Evolutionary conservation across 2,888 invertebrate genomes (phyloP).

Genomic region (Heliconius hortense): DNA sequence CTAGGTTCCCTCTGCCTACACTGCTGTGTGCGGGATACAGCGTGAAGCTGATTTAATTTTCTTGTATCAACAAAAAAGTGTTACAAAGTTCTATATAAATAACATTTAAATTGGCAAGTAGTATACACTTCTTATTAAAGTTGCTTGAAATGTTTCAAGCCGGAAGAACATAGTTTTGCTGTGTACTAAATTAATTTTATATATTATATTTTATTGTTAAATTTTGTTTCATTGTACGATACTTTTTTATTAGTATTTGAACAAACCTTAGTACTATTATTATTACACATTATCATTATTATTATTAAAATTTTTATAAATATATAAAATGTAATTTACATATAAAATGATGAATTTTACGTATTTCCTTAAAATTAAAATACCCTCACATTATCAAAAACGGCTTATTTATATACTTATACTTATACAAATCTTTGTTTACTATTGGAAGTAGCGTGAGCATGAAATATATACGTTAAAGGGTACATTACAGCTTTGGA

Average conservation of each 20-base stretch:
- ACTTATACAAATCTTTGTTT: constrained; percentile 1
- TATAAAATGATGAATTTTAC: neutral
- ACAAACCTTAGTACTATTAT: no score
- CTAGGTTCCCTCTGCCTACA: no score
- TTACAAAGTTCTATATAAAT: neutral
- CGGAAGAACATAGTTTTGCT: neutral
- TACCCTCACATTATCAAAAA: neutral
- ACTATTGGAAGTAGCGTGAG: constrained; percentile 3
- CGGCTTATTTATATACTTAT: neutral
- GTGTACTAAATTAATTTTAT: neutral
- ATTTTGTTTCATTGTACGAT: neutral
- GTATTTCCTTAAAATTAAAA: neutral
- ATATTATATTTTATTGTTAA: neutral
- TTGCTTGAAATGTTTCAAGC: neutral
- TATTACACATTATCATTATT: no score
- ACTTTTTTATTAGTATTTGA: neutral
- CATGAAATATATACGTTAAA: constrained; percentile 16
- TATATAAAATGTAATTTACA: no score
- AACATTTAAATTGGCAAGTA: neutral
- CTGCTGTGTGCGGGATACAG: no score
- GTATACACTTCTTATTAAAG: neutral
- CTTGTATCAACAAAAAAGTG: no score
- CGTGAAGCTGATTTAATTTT: no score
- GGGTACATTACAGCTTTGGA: constrained; percentile 11
- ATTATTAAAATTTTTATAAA: neutral